Evolutionary conservation across 2,888 invertebrate genomes (phyloP), one percentile per base, ranked within the genome.

Genomic region (Nemoura dubitans): DNA sequence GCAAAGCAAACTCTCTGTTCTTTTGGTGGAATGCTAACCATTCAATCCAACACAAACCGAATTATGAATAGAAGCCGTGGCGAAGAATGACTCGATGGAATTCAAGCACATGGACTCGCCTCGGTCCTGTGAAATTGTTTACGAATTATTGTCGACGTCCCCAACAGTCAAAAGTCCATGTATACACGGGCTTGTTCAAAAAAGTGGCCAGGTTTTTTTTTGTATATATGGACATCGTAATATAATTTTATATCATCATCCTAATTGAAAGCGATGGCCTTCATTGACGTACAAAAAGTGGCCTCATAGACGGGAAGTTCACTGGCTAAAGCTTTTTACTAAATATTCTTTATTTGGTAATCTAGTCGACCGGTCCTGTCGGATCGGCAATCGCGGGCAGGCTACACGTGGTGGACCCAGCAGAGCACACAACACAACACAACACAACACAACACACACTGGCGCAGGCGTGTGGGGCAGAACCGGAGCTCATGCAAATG

Each of bases 401-500:
- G 36, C 5, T 36, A 6, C 36, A 36, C 36, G 36, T 36, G 36
- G 36, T 36, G 5, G 5, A 10, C 5, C 5, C 36, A 36, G 10
- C 36, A 3, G 36, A 10, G 36, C 5, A 36, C 36, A n/a, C n/a
- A n/a, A n/a, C n/a, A n/a, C n/a, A n/a, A n/a, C n/a, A n/a, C n/a
- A n/a, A n/a, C n/a, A n/a, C n/a, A n/a, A n/a, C n/a, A n/a, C 36
- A 6, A 10, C 36, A 36, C 36, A 36, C 36, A 10, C 3, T 3
- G 36, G 36, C 36, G 10, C 36, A 36, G 36, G 10, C 5, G 36
- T n/a, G n/a, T n/a, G 10, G 36, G 25, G 78, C 25, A 26, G 25
- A 78, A 83, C 83, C 83, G 30, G 83, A n/a, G 83, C 83, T 25
- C n/a, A 83, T 83, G 83, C 83, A 83, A 83, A 83, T 83, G 30